Evolutionary conservation across 1,140 invertebrate genomes (phyloP).

Genomic region (Meloidogyne exigua): DNA sequence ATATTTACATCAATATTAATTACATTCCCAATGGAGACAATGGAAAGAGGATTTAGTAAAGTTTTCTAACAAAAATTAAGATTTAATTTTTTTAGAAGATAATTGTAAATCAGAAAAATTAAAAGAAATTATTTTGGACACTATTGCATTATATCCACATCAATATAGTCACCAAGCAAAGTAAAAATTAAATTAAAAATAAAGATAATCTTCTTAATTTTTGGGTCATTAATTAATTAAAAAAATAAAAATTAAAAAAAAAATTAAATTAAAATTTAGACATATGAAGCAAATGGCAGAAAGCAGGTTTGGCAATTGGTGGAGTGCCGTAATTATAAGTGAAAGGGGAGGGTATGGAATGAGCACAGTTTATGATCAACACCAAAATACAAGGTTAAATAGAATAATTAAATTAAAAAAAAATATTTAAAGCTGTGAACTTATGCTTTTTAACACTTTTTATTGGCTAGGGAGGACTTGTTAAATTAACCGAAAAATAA

Average conservation of each 20-base stretch:
- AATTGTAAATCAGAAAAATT: conserved; percentile 64
- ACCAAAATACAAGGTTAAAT: conserved; percentile 60
- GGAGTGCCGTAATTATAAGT: conserved; percentile 62
- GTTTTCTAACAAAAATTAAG: background rate
- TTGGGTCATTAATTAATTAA: background rate
- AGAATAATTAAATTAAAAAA: background rate
- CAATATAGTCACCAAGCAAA: conserved; percentile 64
- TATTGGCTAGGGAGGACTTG: conserved; percentile 63
- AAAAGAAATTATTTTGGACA: conserved; percentile 59
- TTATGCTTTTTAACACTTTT: conserved; percentile 61
- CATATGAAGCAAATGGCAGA: conserved; percentile 63
- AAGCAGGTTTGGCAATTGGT: conserved; percentile 62
- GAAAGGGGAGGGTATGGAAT: conserved; percentile 60
- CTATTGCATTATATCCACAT: conserved; percentile 61
- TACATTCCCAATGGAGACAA: conserved; percentile 15
- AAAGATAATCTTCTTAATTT: background rate
- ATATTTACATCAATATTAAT: background rate
- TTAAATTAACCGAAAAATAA: conserved; percentile 28
- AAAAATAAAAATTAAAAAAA: background rate
- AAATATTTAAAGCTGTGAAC: conserved; percentile 55
- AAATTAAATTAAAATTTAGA: conserved; percentile 34
- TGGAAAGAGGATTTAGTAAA: conserved; percentile 28
- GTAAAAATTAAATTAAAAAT: conserved; percentile 30
- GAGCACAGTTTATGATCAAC: conserved; percentile 60
- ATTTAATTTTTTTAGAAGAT: conserved; percentile 51